Conservation (phyloP, 1,140 invertebrate species). For the Dufourea novaeangliae region DNA sequence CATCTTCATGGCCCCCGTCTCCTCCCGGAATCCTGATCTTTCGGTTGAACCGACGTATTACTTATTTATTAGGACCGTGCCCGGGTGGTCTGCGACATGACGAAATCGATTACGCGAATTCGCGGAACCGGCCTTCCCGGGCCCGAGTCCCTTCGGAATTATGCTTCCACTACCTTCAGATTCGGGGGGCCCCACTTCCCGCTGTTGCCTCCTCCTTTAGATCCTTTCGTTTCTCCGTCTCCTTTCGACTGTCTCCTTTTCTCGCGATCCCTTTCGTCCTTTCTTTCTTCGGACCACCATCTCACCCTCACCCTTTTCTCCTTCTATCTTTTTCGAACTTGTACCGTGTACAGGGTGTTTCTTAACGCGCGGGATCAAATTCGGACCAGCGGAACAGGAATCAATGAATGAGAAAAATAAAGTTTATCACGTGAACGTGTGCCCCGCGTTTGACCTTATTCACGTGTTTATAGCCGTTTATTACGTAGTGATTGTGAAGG, state of each 20-base stretch:
- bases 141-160: slow-evolving; percentile 62
- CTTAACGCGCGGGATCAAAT: too few species aligned
- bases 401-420: too few species aligned
- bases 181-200: slow-evolving; percentile 39
- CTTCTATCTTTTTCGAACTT: slow-evolving; percentile 44
- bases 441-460: too few species aligned
- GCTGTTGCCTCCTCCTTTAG: slow-evolving; percentile 14
- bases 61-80: slow-evolving; percentile 81
- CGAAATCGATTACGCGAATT: slow-evolving; percentile 82
- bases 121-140: slow-evolving; percentile 76
- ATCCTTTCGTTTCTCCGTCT: slow-evolving; percentile 40
- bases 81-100: slow-evolving; percentile 82
- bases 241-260: slow-evolving; percentile 45
- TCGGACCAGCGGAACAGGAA: too few species aligned
- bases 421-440: too few species aligned
- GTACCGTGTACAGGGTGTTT: not conserved
- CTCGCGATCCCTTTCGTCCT: slow-evolving; percentile 44
- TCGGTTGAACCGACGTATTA: slow-evolving; percentile 77
- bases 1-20: slow-evolving; percentile 38
- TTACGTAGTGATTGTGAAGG: too few species aligned
- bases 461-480: too few species aligned
- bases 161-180: slow-evolving; percentile 67
- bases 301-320: not conserved
- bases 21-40: slow-evolving; percentile 60
- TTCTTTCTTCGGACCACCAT: too few species aligned